Conservation (phyloP, 2,797 vertebrate genomes). For the Typhlichthys subterraneus region DNA sequence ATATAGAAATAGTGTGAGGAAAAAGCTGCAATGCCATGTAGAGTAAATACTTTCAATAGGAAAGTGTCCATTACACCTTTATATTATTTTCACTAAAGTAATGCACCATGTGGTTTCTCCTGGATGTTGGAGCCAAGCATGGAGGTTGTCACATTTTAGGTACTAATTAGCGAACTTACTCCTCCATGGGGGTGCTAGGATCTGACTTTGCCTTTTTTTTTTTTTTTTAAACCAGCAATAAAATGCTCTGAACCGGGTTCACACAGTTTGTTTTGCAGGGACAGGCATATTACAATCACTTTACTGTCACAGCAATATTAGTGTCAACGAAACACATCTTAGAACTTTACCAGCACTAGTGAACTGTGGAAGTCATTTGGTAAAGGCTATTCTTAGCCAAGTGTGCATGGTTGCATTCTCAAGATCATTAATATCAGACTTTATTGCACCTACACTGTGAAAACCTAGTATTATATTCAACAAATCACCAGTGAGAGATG, state of each 20-base stretch:
- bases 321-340: no score
- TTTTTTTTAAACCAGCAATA: slow-evolving; percentile 5
- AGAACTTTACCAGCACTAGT: slow-evolving; percentile 8
- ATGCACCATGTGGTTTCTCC: no score
- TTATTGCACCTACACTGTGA: slow-evolving; percentile 42
- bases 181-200: background rate
- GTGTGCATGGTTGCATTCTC: slow-evolving; percentile 22
- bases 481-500: slow-evolving; percentile 27
- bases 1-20: background rate
- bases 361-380: background rate
- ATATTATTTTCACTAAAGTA: no score
- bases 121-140: no score
- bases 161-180: background rate
- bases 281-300: slow-evolving; percentile 4
- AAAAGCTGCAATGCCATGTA: no score
- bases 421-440: slow-evolving; percentile 2
- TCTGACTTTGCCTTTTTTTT: background rate
- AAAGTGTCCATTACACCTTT: no score
- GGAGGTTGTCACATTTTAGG: no score
- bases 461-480: slow-evolving; percentile 31
- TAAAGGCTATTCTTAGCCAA: no score
- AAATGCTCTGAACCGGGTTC: background rate
- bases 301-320: background rate
- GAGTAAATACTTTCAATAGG: no score
- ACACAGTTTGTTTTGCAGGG: background rate